Conservation (phyloP, 1,140 invertebrate genomes). For the Halyomorpha halys region DNA sequence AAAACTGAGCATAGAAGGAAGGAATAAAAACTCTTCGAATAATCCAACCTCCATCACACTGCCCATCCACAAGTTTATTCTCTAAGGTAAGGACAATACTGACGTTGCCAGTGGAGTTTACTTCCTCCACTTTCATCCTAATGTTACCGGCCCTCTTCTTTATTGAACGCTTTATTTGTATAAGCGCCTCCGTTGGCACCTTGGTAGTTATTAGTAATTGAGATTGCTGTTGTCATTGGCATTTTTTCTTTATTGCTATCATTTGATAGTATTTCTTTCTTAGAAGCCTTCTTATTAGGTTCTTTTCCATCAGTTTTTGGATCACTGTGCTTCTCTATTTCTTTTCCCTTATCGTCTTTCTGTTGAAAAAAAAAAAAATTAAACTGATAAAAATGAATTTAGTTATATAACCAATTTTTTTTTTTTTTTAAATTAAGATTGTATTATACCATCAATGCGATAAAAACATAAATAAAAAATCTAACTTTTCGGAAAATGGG, state of each 20-base stretch:
- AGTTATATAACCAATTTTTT: too few species aligned
- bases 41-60: too few species aligned
- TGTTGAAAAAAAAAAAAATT: not conserved
- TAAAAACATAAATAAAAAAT: too few species aligned
- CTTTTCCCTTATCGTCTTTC: slow-evolving; percentile 2
- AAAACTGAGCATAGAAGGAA: too few species aligned
- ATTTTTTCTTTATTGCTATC: not conserved
- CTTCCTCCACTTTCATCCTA: not conserved
- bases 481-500: too few species aligned
- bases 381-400: too few species aligned
- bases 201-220: slow-evolving; percentile 6
- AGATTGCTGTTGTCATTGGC: slow-evolving; percentile 6
- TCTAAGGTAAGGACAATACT: too few species aligned
- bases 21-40: too few species aligned
- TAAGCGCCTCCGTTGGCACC: slow-evolving; percentile 9
- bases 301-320: not conserved
- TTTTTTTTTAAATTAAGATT: too few species aligned
- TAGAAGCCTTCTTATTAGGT: not conserved
- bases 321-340: not conserved
- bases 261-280: not conserved
- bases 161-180: not conserved
- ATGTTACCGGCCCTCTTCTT: slow-evolving; percentile 8
- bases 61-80: too few species aligned
- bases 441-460: too few species aligned
- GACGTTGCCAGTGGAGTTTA: too few species aligned